These are phyloP conservation scores for Phortica variegata DNA, from an alignment of 1,140 invertebrate genomes.

Conservation along the genomic window DNA sequence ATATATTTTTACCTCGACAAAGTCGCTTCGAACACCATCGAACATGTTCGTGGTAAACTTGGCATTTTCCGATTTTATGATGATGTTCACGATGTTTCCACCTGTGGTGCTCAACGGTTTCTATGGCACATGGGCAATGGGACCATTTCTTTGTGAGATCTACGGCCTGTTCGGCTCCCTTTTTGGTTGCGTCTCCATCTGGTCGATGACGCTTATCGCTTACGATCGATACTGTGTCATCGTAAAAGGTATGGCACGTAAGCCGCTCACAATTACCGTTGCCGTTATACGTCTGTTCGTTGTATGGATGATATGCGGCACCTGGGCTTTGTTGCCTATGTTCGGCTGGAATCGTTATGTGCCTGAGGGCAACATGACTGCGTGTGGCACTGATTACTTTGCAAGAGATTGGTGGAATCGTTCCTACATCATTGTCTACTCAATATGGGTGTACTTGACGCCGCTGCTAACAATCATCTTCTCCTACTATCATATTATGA, in stretches of 20 bases:
- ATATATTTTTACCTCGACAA: constrained; percentile 77
- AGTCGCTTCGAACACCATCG: constrained; percentile 73
- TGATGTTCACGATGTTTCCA: constrained; percentile 78
- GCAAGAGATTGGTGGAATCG: constrained; percentile 64
- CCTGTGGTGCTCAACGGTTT: constrained; percentile 78
- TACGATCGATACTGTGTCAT: constrained; percentile 85
- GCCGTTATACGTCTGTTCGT: constrained; percentile 69
- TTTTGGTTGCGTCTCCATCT: constrained; percentile 79
- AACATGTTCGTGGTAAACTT: constrained; percentile 80
- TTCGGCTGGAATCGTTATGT: constrained; percentile 83
- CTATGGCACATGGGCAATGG: constrained; percentile 76
- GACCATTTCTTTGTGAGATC: constrained; percentile 72
- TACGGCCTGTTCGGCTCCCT: constrained; percentile 78
- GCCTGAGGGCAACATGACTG: constrained; percentile 78
- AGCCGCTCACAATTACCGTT: constrained; percentile 69
- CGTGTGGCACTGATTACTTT: constrained; percentile 78
- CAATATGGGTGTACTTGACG: constrained; percentile 64
- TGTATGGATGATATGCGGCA: constrained; percentile 68
- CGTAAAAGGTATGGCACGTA: constrained; percentile 72
- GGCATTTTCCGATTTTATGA: constrained; percentile 76
- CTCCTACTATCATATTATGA: constrained; percentile 72
- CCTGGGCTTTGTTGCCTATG: constrained; percentile 72
- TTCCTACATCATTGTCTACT: constrained; percentile 68
- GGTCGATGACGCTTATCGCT: constrained; percentile 80
- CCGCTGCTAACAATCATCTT: constrained; percentile 70